Conservation (phyloP, 2,113 vertebrate species). For the Campylorhamphus procurvoides region DNA sequence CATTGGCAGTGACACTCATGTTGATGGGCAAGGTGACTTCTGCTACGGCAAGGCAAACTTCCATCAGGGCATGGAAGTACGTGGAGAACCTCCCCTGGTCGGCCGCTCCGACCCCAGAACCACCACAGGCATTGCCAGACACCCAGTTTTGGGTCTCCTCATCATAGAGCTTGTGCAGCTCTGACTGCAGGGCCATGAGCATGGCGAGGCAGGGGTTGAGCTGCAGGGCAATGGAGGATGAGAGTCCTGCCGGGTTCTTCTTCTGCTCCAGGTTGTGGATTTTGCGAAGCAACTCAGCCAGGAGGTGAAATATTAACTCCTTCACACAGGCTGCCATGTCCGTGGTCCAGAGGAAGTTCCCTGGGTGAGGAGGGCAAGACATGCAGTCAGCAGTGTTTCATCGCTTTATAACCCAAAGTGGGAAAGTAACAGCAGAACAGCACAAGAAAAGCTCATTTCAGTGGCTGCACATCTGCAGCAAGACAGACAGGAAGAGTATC, state of each 20-base stretch:
- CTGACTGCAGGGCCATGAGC: constrained; percentile 95
- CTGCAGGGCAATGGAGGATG: constrained; percentile 92
- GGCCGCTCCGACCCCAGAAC: constrained; percentile 74
- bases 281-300: constrained; percentile 92
- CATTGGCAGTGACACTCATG: constrained; percentile 83
- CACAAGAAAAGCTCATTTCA: neutral
- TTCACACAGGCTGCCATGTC: constrained; percentile 93
- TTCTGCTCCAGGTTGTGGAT: constrained; percentile 90
- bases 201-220: constrained; percentile 95
- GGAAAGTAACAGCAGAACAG: neutral
- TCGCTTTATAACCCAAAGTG: neutral
- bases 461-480: rapidly evolving
- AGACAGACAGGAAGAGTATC: neutral
- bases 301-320: constrained; percentile 90
- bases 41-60: constrained; percentile 92
- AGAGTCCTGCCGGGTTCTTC: constrained; percentile 84
- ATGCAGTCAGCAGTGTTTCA: neutral
- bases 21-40: constrained; percentile 95
- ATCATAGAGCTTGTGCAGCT: constrained; percentile 93
- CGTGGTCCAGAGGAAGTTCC: constrained; percentile 94
- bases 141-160: constrained; percentile 93
- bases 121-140: constrained; percentile 71
- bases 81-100: constrained; percentile 96
- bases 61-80: constrained; percentile 95
- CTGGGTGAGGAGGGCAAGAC: constrained; percentile 63